These are phyloP conservation scores for Myrmophylax atrothorax DNA, from an alignment of 2,113 vertebrate genomes.

Conservation along the genomic window DNA sequence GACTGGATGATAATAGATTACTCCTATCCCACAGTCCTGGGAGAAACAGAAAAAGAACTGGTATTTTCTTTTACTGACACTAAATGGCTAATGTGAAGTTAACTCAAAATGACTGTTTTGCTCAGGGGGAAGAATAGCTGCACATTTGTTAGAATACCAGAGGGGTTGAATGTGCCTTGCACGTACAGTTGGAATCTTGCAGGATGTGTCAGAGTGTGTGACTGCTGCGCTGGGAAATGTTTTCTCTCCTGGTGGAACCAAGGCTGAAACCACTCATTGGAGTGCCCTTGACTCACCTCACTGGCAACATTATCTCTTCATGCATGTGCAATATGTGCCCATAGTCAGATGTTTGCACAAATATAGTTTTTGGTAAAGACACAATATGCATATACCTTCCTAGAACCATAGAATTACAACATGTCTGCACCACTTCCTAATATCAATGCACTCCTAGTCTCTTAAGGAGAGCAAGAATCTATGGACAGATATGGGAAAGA, in stretches of 20 bases:
- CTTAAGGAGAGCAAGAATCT: background rate
- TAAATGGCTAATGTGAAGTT: constrained; percentile 45
- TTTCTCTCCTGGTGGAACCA: background rate
- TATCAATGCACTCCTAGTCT: background rate
- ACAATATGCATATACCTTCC: background rate
- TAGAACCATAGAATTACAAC: background rate
- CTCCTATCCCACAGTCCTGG: background rate
- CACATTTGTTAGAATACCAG: background rate
- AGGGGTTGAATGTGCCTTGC: background rate
- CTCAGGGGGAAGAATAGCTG: constrained; percentile 13
- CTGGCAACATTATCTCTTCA: background rate
- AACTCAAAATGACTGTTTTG: constrained; percentile 23
- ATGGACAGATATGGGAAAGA: background rate
- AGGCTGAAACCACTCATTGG: background rate
- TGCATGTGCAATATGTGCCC: fast-evolving
- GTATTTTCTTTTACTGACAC: constrained; percentile 5
- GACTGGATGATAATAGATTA: background rate
- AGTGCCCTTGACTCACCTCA: background rate
- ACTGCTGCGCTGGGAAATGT: background rate
- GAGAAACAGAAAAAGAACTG: background rate
- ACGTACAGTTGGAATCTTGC: background rate
- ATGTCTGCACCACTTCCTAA: background rate
- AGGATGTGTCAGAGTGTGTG: background rate
- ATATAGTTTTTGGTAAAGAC: background rate
- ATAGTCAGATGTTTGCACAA: background rate